Conservation (phyloP, 2,888 invertebrate species). For the Eutolmus rufibarbis region DNA sequence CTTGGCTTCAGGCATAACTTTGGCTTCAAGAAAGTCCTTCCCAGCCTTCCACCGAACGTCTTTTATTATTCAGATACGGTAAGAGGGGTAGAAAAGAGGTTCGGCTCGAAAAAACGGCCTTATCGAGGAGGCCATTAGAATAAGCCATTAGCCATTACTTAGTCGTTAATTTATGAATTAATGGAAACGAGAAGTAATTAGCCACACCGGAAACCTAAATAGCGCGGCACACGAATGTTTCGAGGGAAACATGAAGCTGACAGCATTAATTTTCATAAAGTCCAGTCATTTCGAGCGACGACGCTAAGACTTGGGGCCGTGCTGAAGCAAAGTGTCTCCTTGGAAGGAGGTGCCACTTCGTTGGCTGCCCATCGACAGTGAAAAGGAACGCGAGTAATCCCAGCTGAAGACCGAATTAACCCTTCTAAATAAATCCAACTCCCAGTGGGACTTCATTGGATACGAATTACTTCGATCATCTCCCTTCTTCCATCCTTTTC, state of each 20-base stretch:
- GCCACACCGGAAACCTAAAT: background rate
- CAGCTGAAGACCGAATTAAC: slow-evolving; percentile 9
- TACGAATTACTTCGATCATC: slow-evolving; percentile 6
- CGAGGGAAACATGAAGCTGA: slow-evolving; percentile 5
- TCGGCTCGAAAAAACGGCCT: background rate
- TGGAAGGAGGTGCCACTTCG: background rate
- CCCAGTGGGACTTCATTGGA: slow-evolving; percentile 4
- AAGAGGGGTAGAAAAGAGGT: background rate
- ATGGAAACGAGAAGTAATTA: slow-evolving; percentile 24
- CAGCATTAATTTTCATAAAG: slow-evolving; percentile 20
- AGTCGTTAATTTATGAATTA: slow-evolving; percentile 21
- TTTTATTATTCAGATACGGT: background rate
- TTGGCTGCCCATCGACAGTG: background rate
- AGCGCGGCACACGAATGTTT: background rate
- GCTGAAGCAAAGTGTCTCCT: background rate
- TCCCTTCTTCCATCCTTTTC: background rate
- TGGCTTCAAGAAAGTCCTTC: background rate
- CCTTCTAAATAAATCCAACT: background rate
- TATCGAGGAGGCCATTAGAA: slow-evolving; percentile 9
- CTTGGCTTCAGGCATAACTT: background rate
- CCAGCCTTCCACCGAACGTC: background rate
- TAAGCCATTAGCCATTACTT: slow-evolving; percentile 19
- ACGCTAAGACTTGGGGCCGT: background rate
- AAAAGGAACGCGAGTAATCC: background rate
- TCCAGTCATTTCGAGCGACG: background rate